Conservation (phyloP, 2,888 invertebrate species). For the Candidula unifasciata region DNA sequence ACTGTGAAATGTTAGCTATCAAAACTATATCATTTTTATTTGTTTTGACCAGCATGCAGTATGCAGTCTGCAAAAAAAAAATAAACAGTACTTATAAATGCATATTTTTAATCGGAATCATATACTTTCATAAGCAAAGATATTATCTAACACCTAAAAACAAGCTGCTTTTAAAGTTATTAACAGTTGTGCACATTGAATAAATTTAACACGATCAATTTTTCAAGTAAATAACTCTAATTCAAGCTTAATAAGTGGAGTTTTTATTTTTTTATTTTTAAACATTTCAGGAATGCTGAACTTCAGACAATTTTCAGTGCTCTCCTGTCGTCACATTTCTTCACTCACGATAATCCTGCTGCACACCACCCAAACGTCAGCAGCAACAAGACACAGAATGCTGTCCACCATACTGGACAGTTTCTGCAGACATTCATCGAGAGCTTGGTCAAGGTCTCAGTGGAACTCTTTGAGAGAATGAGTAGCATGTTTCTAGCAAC, state of each 20-base stretch:
- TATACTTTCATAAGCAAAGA: too few relatives aligned
- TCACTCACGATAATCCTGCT: conserved; percentile 69
- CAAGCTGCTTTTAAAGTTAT: too few relatives aligned
- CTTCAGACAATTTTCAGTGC: conserved; percentile 74
- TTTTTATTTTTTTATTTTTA: not conserved
- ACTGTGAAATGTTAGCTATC: too few relatives aligned
- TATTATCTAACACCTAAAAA: too few relatives aligned
- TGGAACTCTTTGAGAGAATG: conserved; percentile 75
- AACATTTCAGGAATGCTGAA: conserved; percentile 32
- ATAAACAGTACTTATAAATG: too few relatives aligned
- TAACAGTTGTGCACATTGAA: too few relatives aligned
- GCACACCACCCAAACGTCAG: conserved; percentile 66
- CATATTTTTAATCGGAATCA: too few relatives aligned
- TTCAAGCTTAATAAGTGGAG: not conserved
- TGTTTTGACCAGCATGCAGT: too few relatives aligned
- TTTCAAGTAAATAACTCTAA: not conserved
- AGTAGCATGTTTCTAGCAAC: conserved; percentile 75
- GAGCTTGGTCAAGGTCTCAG: conserved; percentile 72
- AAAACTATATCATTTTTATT: too few relatives aligned
- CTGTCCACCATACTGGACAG: conserved; percentile 63
- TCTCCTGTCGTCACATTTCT: conserved; percentile 72
- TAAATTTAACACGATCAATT: too few relatives aligned
- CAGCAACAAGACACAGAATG: conserved; percentile 65
- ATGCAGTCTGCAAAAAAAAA: too few relatives aligned
- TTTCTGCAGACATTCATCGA: conserved; percentile 64